Percentiles rank a stretch among this genome's conserved stretches.
Conservation (phyloP, 53 echinoderm and acorn worm genomes). For the Henricia sp. region DNA sequence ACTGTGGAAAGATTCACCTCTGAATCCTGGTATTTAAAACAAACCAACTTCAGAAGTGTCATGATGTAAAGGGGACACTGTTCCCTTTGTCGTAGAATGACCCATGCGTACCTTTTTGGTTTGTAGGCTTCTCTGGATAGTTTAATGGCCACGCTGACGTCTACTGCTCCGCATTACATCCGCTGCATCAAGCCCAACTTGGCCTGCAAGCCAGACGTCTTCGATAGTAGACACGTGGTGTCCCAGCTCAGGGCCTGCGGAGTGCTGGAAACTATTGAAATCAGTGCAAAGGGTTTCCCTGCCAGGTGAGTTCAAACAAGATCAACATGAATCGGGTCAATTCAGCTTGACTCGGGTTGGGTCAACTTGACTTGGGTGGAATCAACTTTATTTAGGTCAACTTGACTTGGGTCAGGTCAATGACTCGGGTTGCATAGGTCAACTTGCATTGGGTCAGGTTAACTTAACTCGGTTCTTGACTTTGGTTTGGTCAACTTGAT, state of each 20-base stretch:
- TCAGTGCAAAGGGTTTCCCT: slow-evolving; percentile 90
- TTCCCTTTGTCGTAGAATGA: background rate
- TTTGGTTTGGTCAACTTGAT: too few relatives aligned
- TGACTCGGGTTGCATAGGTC: too few relatives aligned
- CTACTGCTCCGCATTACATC: slow-evolving; percentile 74
- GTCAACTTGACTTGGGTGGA: too few relatives aligned
- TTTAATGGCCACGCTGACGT: slow-evolving; percentile 75
- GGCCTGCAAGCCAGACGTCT: slow-evolving; percentile 70
- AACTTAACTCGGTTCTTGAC: too few relatives aligned
- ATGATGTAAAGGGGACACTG: background rate
- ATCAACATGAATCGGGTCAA: too few relatives aligned
- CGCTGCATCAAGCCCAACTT: slow-evolving; percentile 90
- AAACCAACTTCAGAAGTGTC: too few relatives aligned
- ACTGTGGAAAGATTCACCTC: too few relatives aligned
- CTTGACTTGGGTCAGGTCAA: too few relatives aligned
- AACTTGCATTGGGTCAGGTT: too few relatives aligned
- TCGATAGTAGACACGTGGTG: slow-evolving; percentile 77
- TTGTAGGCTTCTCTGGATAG: slow-evolving; percentile 81
- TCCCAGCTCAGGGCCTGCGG: slow-evolving; percentile 94
- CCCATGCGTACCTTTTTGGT: background rate
- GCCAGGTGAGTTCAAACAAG: slow-evolving; percentile 84
- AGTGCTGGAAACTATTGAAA: slow-evolving; percentile 90
- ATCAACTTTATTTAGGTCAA: too few relatives aligned
- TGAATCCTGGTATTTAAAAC: too few relatives aligned
- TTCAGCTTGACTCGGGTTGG: too few relatives aligned